Conservation (phyloP, 2,888 invertebrate genomes). For the Archips xylosteana region DNA sequence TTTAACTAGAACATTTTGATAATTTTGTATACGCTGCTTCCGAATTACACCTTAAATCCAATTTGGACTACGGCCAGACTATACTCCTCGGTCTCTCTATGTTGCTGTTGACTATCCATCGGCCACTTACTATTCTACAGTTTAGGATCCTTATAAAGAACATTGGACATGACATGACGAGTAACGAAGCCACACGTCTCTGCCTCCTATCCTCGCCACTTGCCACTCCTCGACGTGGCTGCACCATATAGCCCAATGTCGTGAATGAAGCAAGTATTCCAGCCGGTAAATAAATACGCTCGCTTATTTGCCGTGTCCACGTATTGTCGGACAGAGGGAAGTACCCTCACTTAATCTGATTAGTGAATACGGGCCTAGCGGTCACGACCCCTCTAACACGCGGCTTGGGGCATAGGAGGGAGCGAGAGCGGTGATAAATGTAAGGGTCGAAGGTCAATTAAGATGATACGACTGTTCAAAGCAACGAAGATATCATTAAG, state of each 20-base stretch:
- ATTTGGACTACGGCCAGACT: too few species aligned
- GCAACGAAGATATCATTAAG: not conserved
- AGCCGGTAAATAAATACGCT: conserved; percentile 21
- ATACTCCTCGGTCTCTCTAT: too few species aligned
- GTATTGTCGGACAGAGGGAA: conserved; percentile 42
- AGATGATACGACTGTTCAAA: not conserved
- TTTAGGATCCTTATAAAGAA: too few species aligned
- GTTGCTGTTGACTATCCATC: too few species aligned
- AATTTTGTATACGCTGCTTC: too few species aligned
- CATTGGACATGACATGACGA: too few species aligned
- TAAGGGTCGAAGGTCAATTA: conserved; percentile 17
- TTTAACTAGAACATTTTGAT: too few species aligned
- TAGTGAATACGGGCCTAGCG: conserved; percentile 47
- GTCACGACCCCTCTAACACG: conserved; percentile 39
- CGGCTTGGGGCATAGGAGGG: conserved; percentile 13
- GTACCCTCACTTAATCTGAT: conserved; percentile 48
- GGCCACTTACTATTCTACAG: too few species aligned
- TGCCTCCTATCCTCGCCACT: too few species aligned
- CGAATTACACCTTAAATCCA: too few species aligned
- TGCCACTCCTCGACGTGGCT: not conserved
- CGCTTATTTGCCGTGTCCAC: conserved; percentile 41
- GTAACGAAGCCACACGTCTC: too few species aligned
- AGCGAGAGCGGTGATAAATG: conserved; percentile 25
- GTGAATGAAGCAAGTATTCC: conserved; percentile 10
- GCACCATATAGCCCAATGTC: not conserved